A percentile compares a stretch with the other conserved stretches of the same genome.
These are phyloP conservation scores for Anthoptus insignis DNA, from an alignment of 2,888 invertebrate species.

Conservation along the genomic window DNA sequence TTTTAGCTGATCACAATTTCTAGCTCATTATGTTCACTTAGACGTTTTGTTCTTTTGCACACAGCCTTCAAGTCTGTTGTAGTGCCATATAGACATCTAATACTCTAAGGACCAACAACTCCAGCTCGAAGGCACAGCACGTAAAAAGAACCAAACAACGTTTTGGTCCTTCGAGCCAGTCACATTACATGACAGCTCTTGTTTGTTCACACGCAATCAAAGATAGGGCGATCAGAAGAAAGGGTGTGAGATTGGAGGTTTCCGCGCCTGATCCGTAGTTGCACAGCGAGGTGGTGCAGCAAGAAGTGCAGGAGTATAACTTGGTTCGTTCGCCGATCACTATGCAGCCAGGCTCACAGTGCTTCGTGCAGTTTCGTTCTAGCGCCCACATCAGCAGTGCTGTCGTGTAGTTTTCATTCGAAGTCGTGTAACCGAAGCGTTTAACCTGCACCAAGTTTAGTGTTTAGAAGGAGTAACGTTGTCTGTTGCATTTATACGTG, in stretches of 20 bases:
- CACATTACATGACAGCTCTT: background rate
- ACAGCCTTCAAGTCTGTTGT: too few relatives aligned
- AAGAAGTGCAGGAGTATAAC: conserved; percentile 95
- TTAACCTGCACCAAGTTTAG: conserved; percentile 89
- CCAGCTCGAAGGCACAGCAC: too few relatives aligned
- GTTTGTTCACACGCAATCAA: background rate
- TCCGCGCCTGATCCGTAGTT: conserved; percentile 89
- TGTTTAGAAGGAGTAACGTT: too few relatives aligned
- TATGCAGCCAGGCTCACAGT: conserved; percentile 96
- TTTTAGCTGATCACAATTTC: too few relatives aligned
- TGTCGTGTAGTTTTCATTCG: conserved; percentile 93
- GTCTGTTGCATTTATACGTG: too few relatives aligned
- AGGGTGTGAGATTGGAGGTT: conserved; percentile 24
- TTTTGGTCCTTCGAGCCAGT: background rate
- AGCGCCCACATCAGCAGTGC: conserved; percentile 92
- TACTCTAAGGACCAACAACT: too few relatives aligned
- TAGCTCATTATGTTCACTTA: too few relatives aligned
- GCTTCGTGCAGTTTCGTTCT: conserved; percentile 93
- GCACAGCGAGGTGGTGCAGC: conserved; percentile 93
- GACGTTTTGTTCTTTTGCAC: too few relatives aligned
- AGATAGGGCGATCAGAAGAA: conserved; percentile 22
- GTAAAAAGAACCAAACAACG: background rate
- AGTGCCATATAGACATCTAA: too few relatives aligned
- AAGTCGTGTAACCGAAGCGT: conserved; percentile 94
- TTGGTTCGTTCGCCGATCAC: conserved; percentile 96